Conservation (phyloP, 2,888 invertebrate species). For the Drosophila birchii region DNA sequence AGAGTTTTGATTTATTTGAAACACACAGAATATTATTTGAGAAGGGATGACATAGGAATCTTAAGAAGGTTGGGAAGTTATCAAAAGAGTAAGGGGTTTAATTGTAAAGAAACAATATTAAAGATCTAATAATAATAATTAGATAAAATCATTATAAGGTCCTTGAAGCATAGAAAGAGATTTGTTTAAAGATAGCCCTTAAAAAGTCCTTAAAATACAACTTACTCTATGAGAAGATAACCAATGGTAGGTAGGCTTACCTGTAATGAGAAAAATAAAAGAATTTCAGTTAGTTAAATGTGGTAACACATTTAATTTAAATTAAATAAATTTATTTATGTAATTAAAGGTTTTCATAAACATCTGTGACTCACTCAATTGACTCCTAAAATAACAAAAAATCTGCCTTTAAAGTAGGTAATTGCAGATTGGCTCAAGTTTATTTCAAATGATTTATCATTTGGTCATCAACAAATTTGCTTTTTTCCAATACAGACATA, state of each 20-base stretch:
- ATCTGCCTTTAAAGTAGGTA: slow-evolving; percentile 39
- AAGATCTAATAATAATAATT: neutral
- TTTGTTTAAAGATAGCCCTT: neutral
- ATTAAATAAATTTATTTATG: neutral
- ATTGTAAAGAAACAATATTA: neutral
- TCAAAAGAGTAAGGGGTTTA: neutral
- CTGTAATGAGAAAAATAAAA: slow-evolving; percentile 49
- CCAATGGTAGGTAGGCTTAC: slow-evolving; percentile 48
- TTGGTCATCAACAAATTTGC: slow-evolving; percentile 36
- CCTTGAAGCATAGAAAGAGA: neutral
- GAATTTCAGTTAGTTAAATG: slow-evolving; percentile 8
- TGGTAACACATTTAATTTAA: neutral
- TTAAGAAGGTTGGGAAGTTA: neutral
- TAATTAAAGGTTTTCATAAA: neutral
- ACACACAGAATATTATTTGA: neutral
- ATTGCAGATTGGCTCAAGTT: slow-evolving; percentile 30
- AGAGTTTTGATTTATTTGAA: slow-evolving; percentile 44
- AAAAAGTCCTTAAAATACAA: neutral
- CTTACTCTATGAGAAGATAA: slow-evolving; percentile 16
- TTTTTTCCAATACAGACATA: slow-evolving; percentile 3
- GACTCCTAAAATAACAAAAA: slow-evolving; percentile 17
- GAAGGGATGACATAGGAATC: slow-evolving; percentile 15
- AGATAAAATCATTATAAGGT: neutral
- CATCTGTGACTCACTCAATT: slow-evolving; percentile 36
- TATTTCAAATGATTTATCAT: slow-evolving; percentile 40